Base-by-base conservation (phyloP, 2,113 vertebrate genomes). In the Garra rufa region DNA sequence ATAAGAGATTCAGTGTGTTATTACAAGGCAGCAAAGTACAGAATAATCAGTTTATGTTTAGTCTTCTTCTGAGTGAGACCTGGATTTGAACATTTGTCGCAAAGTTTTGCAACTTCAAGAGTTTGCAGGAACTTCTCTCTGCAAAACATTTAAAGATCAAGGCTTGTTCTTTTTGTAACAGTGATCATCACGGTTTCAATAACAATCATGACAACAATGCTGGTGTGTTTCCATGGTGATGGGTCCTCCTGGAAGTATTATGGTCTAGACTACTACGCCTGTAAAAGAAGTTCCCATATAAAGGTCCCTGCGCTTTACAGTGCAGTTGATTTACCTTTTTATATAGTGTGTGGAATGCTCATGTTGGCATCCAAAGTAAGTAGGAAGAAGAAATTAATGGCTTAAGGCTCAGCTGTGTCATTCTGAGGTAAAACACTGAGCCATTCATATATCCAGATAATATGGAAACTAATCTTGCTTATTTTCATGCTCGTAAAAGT, bases 21-120 rank as follows among this genome's bases (percentile, higher is more conserved):
- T 50, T 75, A 75, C 15, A 30, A 75, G 73, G 43, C 44, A 74
- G 43, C n/a, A 74, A 46, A 77, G 34, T 30, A 38, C 76, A 79
- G 55, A 61, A 63, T 78, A 79, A 61, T 79, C 76, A 59, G 50
- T 46, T 75, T 50, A 50, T 75, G 46, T 75, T 77, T 59, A 77
- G 76, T 77, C 76, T 59, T 57, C 50, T 77, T 55, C 75, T 77
- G 30, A 24, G 30, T 59, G 76, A 77, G 50, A 59, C 13, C 52
- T 57, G 48, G 30, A 76, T 55, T n/a, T 76, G 48, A 30, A 76
- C 17, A 59, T 59, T 17, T 41, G n/a, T 74, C 1, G 71, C 28
- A 74, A 74, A 28, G 71, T 34, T 67, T 67, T 67, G 30, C 7
- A 38, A 38, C 21, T 43, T 43, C 43, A 13, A 26, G 43, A 26